Base-by-base conservation (phyloP, 2,888 invertebrate species). In the Andrena minutula region DNA sequence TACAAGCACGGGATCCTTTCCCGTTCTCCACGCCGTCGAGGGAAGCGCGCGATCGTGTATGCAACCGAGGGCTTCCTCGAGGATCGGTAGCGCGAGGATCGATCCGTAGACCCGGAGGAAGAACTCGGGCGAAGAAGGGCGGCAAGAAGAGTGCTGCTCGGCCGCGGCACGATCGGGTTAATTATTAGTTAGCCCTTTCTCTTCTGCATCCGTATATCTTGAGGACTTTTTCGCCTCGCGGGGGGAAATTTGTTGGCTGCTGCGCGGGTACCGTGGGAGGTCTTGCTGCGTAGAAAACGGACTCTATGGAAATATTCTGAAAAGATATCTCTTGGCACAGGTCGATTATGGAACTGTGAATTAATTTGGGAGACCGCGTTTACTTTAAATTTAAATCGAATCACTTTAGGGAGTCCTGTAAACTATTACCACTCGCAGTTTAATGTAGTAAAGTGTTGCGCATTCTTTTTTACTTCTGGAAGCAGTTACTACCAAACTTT, bases 131-230 rank as follows among this genome's bases (percentile, higher is more conserved):
- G 28, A 64, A 68, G 66, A 61, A 71, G 26, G 47, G 79, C 71
- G 76, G 77, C 66, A 77, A 79, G 51, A 53, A 23, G 23, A 26
- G 16, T 32, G 53, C 47, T 28, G 51, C 64, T 41, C 61, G 60
- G 66, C 51, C 61, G 26, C 51, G 61, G 53, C 70, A 71, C 70
- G 78, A 66, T 66, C 47, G 53, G 66, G 77, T 79, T 79, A 79
- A 79, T 77, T 77, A 79, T 77, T 71, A 71, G 77, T 77, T 79
- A 32, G 78, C 65, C 60, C 63, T 66, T 66, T 49, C 77, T 65
- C 2, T 35, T 5, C 47, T 58, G 58, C 58, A 47, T 51, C 56
- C 76, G 68, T 76, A 69, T 76, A 70, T 70, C 79, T 76, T 41
- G 16, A 26, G 26, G 26, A 75, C 32, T 78, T 68, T 63, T 68